These are phyloP conservation scores for Orcinus orca DNA, from an alignment of 2,113 vertebrate genomes.

Conservation along the genomic window DNA sequence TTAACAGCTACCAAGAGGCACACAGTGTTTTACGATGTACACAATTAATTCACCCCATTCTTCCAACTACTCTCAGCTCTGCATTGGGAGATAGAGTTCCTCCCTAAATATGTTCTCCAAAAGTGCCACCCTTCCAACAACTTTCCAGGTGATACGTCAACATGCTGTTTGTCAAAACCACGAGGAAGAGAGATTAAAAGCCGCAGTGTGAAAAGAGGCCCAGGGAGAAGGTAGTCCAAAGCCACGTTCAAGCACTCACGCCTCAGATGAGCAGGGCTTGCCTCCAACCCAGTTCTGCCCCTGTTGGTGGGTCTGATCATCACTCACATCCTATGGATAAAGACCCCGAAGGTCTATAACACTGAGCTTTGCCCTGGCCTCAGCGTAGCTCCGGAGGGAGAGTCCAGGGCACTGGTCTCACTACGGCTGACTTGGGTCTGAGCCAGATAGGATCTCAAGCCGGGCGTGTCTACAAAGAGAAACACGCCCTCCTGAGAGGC, in stretches of 20 bases:
- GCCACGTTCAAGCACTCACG: accelerated
- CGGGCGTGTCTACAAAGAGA: not conserved
- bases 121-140: not conserved
- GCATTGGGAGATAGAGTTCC: not conserved
- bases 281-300: not conserved
- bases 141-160: not conserved
- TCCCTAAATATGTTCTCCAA: not conserved
- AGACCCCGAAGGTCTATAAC: not conserved
- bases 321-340: not conserved
- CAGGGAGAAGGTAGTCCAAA: not conserved
- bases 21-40: accelerated
- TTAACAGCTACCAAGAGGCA: not conserved
- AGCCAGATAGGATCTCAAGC: not conserved
- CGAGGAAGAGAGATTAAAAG: not conserved
- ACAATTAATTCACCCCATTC: not conserved
- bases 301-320: too few relatives aligned
- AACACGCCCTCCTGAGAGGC: not conserved
- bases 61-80: not conserved
- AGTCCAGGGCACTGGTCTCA: not conserved
- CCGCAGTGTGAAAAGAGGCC: not conserved
- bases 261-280: not conserved
- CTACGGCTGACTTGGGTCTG: not conserved
- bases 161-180: not conserved
- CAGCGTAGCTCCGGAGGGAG: not conserved
- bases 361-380: not conserved